Percentiles rank a stretch among this genome's conserved stretches.
phyloP scores from a whole-genome alignment of 1,140 invertebrate species.

The Drosophila leontia region DNA sequence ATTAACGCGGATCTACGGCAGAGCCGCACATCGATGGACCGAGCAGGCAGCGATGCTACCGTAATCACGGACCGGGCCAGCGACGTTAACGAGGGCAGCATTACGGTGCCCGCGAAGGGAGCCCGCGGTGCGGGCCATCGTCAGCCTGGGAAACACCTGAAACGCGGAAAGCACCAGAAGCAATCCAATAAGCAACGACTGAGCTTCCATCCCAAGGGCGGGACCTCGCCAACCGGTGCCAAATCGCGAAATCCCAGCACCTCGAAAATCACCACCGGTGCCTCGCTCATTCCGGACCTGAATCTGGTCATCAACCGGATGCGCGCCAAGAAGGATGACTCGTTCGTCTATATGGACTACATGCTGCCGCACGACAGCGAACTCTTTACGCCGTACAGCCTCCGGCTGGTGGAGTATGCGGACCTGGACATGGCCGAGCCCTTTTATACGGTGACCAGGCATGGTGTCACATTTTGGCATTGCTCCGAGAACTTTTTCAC shows the following conservation, averaged over 20 bases:
- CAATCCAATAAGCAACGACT: background rate
- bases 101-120: background rate
- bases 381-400: conserved; percentile 89
- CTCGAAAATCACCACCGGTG: conserved; percentile 68
- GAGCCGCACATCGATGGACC: conserved; percentile 4
- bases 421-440: conserved; percentile 87
- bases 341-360: conserved; percentile 90
- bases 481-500: conserved; percentile 89
- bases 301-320: conserved; percentile 62
- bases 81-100: background rate
- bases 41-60: conserved; percentile 10
- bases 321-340: conserved; percentile 83
- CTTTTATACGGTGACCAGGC: conserved; percentile 89
- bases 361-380: conserved; percentile 89
- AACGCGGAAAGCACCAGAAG: background rate
- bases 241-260: conserved; percentile 4
- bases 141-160: background rate
- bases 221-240: background rate
- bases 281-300: conserved; percentile 74
- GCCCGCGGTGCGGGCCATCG: too few relatives aligned
- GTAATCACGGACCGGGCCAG: background rate
- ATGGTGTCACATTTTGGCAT: conserved; percentile 89
- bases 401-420: conserved; percentile 88
- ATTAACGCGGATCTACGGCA: background rate
- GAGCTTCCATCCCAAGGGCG: conserved; percentile 1